phyloP scores from a whole-genome alignment of 2,797 vertebrate species.

The Hemibagrus guttatus region DNA sequence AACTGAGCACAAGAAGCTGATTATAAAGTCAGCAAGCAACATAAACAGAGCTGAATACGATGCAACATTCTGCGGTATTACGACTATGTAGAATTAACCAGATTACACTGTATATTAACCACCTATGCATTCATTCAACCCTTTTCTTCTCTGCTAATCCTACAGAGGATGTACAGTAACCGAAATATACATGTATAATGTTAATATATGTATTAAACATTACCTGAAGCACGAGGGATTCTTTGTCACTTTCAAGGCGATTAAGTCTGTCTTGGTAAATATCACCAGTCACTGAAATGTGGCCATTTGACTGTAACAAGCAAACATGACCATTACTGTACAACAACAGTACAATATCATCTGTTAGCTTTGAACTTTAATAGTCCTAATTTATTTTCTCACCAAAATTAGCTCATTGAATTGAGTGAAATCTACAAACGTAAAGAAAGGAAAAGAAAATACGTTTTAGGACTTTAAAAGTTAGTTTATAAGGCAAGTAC shows the following conservation, averaged over 20 bases:
- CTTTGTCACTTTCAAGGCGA: constrained; percentile 93
- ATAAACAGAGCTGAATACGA: not conserved
- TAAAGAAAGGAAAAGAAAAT: not conserved
- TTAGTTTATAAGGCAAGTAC: constrained; percentile 6
- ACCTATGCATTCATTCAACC: too few species aligned
- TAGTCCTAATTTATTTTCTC: not conserved
- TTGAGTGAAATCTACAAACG: not conserved
- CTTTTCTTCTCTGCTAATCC: too few species aligned
- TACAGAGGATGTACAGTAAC: not conserved
- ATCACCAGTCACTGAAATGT: constrained; percentile 86
- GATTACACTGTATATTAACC: not conserved
- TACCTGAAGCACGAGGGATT: constrained; percentile 97
- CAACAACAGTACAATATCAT: not conserved
- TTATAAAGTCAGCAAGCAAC: not conserved
- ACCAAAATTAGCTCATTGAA: not conserved
- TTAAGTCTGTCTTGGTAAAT: constrained; percentile 93
- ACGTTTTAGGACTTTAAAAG: constrained; percentile 4
- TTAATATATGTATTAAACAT: constrained; percentile 17
- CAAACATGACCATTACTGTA: not conserved
- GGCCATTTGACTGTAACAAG: constrained; percentile 86
- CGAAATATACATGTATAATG: not conserved
- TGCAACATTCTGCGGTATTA: too few species aligned
- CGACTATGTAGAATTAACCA: not conserved
- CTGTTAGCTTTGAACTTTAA: not conserved
- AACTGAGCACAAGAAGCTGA: not conserved